A percentile compares a stretch with the other conserved stretches of the same genome.
These are phyloP conservation scores for Dallia pectoralis DNA, from an alignment of 2,797 vertebrate species.

Conservation along the genomic window DNA sequence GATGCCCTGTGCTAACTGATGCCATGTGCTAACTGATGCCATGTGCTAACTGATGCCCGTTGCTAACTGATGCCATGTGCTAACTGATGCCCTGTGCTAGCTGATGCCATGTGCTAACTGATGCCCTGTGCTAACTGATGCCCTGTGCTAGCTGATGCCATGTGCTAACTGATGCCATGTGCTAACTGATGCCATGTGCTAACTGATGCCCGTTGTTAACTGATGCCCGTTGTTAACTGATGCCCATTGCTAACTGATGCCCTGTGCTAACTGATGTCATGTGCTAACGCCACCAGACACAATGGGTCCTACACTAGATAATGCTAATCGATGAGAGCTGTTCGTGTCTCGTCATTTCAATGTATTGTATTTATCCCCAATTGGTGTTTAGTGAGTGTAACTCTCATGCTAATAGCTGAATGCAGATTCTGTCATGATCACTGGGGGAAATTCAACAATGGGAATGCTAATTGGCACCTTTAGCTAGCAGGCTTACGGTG, in stretches of 20 bases:
- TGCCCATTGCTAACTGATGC: too few species aligned
- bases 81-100: too few species aligned
- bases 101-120: too few species aligned
- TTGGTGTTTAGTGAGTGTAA: slow-evolving; percentile 17
- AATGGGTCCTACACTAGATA: neutral
- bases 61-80: too few species aligned
- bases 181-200: too few species aligned
- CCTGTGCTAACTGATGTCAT: too few species aligned
- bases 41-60: too few species aligned
- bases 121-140: too few species aligned
- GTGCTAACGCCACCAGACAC: neutral
- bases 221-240: too few species aligned
- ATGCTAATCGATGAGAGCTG: neutral
- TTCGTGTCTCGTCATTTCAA: neutral
- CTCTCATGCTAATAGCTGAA: neutral
- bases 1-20: too few species aligned
- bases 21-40: neutral
- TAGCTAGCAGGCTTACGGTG: neutral
- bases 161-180: too few species aligned
- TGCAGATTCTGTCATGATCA: slow-evolving; percentile 27
- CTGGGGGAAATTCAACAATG: neutral
- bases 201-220: too few species aligned
- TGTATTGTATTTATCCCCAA: neutral
- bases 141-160: neutral
- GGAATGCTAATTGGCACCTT: neutral